Base-by-base conservation (phyloP, 2,888 invertebrate genomes). In the Slavum lentiscoides region DNA sequence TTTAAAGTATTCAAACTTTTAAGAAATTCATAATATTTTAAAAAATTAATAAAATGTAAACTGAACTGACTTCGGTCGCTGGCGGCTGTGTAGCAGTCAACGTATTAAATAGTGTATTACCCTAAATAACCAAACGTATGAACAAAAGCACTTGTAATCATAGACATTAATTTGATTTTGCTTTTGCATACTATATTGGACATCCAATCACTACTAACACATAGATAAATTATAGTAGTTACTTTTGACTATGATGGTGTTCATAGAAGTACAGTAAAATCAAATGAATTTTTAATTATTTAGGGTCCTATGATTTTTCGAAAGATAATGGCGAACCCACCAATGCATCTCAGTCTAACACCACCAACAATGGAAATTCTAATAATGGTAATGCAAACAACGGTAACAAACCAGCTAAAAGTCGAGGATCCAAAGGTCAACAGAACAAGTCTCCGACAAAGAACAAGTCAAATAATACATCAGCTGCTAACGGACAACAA, bases 401-500 rank as follows among this genome's bases (percentile, higher is more conserved):
- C 2, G 77, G 77, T 53, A 72, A 37, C 23, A 80, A 80, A 66
- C 58, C 62, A 9, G 21, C 64, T n/a, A 80, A 80, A 64, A 23
- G 21, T 55, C 80, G 64, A 72, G 72, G 72, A 30, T 55, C 72
- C 6, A 80, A 80, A 64, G 80, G 80, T 72, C 80, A 80, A 80
- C 80, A 72, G 13, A 80, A 72, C 39, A 80, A 80, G 64, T 80
- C 80, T 64, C 80, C 80, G 6, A 2, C 80, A 30, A 80, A 80
- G 64, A 80, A 80, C 58, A 80, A 80, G 80, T 70, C 72, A 7
- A 80, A 80, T n/a, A 80, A 13, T 53, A 15, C 72, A 55, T 13
- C 80, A 43, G 69, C 77, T 17, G 39, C 80, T 66, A 80, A 80
- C 37, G 80, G 80, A 64, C 80, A 80, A n/a, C 77, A 80, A 23